Base-by-base conservation (phyloP, 2,797 vertebrate genomes). In the Mormyrops boulengeri region DNA sequence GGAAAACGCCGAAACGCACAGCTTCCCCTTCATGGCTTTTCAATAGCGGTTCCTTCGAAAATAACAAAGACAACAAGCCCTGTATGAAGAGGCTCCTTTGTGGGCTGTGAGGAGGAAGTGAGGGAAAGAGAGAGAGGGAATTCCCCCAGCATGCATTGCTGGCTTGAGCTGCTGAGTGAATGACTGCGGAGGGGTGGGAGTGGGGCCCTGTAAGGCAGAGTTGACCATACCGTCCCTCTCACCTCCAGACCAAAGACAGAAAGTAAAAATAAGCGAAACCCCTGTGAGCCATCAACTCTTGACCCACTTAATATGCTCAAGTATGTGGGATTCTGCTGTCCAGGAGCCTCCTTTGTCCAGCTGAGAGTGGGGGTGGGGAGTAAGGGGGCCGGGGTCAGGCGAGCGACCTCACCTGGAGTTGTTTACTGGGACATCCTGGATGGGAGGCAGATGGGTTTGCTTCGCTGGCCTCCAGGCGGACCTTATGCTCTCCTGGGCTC, bases 1-100 rank as follows among this genome's bases (percentile, higher is more conserved):
- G 91, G 26, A 85, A 44, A 89, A 89, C 88, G 77, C 62, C 3
- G 17, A 22, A 60, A 60, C 2, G 57, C 57, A 60, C 57, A 60
- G 57, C 57, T n/a, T 22, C 57, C 7, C 41, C 19, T 1, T 50
- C 47, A 14, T 30, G 26, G 11, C 84, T 26, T 53, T 7, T 86
- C 26, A 86, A 52, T 26, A 86, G 52, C 30, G 22, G 44, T 41
- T 69, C 22, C 66, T 17, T 88, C n/a, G 49, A 87, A 87, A 87
- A 34, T 55, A 41, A 53, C 9, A 22, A 53, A 87, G 30, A 87
- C 41, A 22, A 9, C 44, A n/a, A 44, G 19, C 44, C 38, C 85
- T 87, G 49, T 50, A 7, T 55, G 47, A 50, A 57, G 85, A 55
- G 52, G 85, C 12, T 87, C 52, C 50, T 53, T 87, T 87, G 49